phyloP scores from a whole-genome alignment of 2,797 vertebrate genomes.

The Acanthiza pusilla region DNA sequence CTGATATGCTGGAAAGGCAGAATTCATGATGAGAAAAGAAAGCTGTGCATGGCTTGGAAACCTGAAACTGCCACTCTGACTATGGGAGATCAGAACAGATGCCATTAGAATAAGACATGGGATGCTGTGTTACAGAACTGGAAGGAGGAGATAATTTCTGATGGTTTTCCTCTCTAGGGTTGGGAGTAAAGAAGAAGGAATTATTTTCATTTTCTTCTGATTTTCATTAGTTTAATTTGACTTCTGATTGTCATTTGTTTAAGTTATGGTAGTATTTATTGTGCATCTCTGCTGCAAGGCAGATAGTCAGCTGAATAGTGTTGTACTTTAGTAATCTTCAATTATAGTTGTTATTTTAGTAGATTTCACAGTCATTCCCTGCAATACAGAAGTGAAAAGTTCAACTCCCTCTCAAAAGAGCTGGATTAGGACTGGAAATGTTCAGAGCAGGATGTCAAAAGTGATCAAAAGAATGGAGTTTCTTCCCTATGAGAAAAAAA shows the following conservation, averaged over 20 bases:
- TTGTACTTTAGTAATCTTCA: neutral
- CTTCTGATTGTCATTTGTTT: neutral
- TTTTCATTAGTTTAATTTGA: neutral
- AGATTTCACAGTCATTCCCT: neutral
- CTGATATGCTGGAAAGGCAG: neutral
- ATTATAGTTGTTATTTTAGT: neutral
- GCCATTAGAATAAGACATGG: neutral
- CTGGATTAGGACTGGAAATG: neutral
- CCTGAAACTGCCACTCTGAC: neutral
- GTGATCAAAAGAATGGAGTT: neutral
- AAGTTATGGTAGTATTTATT: neutral
- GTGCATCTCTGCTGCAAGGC: neutral
- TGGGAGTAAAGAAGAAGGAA: neutral
- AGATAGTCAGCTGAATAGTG: neutral
- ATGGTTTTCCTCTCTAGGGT: neutral
- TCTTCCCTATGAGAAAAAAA: neutral
- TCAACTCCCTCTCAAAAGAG: neutral
- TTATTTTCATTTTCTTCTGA: neutral
- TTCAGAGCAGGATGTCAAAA: neutral
- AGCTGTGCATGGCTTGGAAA: neutral
- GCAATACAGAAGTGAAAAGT: neutral
- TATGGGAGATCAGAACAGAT: neutral
- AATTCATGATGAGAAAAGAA: neutral
- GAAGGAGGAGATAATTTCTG: neutral
- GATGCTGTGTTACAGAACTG: neutral